These are phyloP conservation scores for Lepilemur ruficaudatus DNA, from an alignment of 2,797 vertebrate genomes.

Conservation along the genomic window DNA sequence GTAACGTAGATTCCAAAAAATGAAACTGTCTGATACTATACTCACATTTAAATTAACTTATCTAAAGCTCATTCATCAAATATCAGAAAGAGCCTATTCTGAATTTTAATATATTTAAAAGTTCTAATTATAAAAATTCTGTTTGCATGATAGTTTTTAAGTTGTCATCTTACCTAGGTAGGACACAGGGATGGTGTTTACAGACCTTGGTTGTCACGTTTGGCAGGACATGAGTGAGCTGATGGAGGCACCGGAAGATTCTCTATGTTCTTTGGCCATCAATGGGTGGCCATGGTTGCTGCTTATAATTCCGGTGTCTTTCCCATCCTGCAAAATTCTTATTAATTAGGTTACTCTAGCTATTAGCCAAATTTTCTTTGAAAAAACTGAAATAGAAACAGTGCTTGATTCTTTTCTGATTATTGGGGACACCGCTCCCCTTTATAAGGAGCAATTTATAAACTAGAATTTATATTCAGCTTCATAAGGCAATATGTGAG, in stretches of 20 bases:
- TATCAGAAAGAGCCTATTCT: neutral
- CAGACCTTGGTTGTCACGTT: neutral
- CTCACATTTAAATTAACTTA: neutral
- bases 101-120: neutral
- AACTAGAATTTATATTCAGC: conserved; percentile 2
- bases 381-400: conserved; percentile 8
- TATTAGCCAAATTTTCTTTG: conserved; percentile 31
- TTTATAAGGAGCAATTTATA: neutral
- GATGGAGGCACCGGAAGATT: neutral
- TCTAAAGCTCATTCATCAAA: neutral
- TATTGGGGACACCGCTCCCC: neutral
- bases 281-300: neutral
- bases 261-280: neutral
- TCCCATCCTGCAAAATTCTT: neutral
- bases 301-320: neutral
- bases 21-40: neutral
- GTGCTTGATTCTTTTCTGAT: neutral
- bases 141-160: neutral
- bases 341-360: neutral
- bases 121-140: neutral
- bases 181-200: neutral
- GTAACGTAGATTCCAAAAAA: neutral
- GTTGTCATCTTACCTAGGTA: neutral
- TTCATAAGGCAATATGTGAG: neutral
- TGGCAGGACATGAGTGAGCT: neutral